Conservation (phyloP, 2,888 invertebrate species). For the Andrena camellia region DNA sequence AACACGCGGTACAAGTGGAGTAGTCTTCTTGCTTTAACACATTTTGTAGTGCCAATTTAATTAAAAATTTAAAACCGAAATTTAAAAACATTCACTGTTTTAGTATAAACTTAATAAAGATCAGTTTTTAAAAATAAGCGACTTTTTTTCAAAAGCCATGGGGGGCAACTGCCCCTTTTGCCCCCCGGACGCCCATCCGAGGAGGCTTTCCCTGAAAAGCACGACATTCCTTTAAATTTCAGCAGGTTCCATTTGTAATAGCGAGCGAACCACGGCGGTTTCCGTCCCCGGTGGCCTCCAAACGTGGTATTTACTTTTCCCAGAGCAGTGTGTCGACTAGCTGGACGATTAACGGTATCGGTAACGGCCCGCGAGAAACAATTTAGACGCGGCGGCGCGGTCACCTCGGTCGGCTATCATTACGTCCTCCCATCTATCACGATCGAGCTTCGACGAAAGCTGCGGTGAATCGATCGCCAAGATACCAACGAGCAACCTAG, state of each 20-base stretch:
- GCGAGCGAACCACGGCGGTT: conserved; percentile 4
- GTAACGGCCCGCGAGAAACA: conserved; percentile 75
- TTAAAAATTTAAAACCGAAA: no score
- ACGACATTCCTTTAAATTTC: not conserved
- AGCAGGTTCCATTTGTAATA: conserved; percentile 7
- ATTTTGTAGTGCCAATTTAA: no score
- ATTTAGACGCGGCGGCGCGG: conserved; percentile 66
- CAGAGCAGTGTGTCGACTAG: conserved; percentile 20
- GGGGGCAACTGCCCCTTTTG: no score
- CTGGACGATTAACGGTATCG: conserved; percentile 77
- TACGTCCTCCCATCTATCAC: conserved; percentile 28
- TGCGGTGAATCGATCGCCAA: not conserved
- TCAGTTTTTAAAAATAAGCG: not conserved
- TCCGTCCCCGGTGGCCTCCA: conserved; percentile 29
- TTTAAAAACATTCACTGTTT: no score
- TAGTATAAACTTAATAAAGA: no score
- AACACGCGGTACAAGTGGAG: no score
- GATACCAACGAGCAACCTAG: not conserved
- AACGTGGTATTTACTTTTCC: conserved; percentile 54
- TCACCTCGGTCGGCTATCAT: conserved; percentile 30
- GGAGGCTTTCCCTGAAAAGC: not conserved
- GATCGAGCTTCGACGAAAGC: conserved; percentile 2
- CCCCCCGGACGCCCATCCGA: no score
- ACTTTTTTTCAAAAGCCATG: no score
- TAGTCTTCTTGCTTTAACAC: no score